Evolutionary conservation across 2,797 vertebrate species (phyloP).

Genomic region (Gallinago stenura): DNA sequence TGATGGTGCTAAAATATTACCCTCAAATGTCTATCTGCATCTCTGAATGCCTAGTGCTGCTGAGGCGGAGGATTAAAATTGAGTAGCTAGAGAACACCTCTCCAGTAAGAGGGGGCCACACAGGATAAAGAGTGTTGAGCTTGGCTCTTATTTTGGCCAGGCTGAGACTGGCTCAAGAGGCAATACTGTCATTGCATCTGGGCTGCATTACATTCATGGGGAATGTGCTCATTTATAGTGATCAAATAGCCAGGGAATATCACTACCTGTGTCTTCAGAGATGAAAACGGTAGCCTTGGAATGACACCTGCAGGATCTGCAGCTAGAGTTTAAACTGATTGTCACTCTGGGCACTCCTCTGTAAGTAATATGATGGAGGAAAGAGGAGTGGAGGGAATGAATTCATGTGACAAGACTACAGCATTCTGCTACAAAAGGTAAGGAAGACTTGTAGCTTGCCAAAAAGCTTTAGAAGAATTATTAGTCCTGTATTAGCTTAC

Average conservation of each 20-base stretch:
- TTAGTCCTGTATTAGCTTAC: neutral
- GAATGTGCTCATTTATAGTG: neutral
- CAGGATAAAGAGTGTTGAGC: neutral
- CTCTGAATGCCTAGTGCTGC: neutral
- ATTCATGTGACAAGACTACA: neutral
- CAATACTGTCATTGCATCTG: neutral
- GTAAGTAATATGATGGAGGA: neutral
- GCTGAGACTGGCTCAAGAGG: neutral
- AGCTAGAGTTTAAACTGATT: neutral
- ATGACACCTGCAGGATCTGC: neutral
- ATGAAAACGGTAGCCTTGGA: neutral
- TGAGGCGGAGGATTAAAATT: neutral
- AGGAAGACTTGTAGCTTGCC: neutral
- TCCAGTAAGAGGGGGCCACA: rapidly evolving
- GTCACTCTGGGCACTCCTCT: neutral
- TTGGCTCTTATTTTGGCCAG: neutral
- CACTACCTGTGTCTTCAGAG: neutral
- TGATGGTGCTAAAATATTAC: neutral
- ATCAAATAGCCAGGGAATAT: neutral
- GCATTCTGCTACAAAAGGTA: neutral
- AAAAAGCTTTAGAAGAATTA: neutral
- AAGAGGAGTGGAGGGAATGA: neutral
- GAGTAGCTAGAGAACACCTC: neutral
- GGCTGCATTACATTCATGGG: neutral
- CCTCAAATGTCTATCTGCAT: neutral